Evolutionary conservation across 2,113 vertebrate species (phyloP), one percentile per base, ranked within the genome.

Genomic region (Piliocolobus tephrosceles): DNA sequence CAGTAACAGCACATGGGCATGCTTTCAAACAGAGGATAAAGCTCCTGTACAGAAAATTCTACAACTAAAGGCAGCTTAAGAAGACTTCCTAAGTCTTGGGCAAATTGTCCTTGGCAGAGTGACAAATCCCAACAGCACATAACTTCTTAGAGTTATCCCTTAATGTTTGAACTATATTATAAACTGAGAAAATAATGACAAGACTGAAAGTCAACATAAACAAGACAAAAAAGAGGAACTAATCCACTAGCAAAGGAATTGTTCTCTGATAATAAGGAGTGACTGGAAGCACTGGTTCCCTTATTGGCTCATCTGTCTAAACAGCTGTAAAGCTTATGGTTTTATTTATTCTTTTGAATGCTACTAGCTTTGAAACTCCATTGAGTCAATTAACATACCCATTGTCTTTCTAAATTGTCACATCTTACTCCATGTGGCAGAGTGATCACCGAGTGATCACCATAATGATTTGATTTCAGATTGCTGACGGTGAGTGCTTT

Each of bases 291-390:
- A 97, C 73, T 72, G 70, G 72, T 85, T 97, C 96, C 92, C 78
- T 95, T 84, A 94, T 27, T 58, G 96, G 87, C 87, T 97, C 97
- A 96, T 98, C 92, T 97, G 92, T 92, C n/a, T 91, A 96, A 98
- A 95, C 97, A 96, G n/a, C 97, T 97, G 90, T 84, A 43, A 88
- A 91, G 35, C 91, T 97, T 75, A 92, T 98, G 86, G 45, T 98
- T 98, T 98, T 98, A 97, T 93, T 96, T 98, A 97, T 98, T 98
- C 96, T 90, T 98, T 76, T 73, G 92, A 98, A 91, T 96, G 95
- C 76, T 94, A 86, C n/a, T 97, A 97, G 98, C 96, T 97, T 94
- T 86, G 81, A 96, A 98, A 95, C 93, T 88, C 86, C 84, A 61
- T 72, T 88, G 72, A 98, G 93, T 68, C 93, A 97, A 97, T 98